These are phyloP conservation scores for Cossypha heuglini DNA, from an alignment of 2,797 vertebrate genomes.

Conservation along the genomic window DNA sequence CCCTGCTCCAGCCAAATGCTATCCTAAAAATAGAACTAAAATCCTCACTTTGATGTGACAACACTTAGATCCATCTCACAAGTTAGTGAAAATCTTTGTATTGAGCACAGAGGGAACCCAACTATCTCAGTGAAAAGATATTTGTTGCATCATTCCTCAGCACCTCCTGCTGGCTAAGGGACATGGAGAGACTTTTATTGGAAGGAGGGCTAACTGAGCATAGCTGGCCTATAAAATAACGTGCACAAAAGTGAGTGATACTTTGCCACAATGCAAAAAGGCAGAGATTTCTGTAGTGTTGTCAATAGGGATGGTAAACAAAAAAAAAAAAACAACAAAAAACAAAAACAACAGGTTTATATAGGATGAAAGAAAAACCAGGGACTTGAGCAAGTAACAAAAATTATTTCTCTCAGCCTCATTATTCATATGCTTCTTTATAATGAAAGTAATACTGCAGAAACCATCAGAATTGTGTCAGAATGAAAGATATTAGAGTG, in stretches of 20 bases:
- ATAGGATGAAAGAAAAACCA: not conserved
- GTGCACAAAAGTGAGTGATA: not conserved
- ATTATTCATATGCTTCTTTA: not conserved
- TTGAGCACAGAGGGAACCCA: not conserved
- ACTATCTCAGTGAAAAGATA: not conserved
- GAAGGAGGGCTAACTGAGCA: not conserved
- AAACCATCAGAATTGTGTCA: not conserved
- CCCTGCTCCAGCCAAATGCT: not conserved
- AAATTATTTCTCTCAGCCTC: not conserved
- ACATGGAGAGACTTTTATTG: not conserved
- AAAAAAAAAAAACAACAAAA: not conserved
- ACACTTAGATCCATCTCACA: not conserved
- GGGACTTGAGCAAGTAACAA: not conserved
- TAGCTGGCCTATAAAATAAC: not conserved
- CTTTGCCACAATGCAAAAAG: not conserved
- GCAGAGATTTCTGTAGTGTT: not conserved
- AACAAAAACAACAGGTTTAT: not conserved
- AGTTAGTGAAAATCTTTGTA: not conserved
- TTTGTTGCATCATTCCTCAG: conserved; percentile 2
- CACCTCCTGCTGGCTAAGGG: not conserved
- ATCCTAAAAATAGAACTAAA: conserved; percentile 20
- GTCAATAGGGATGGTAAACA: not conserved
- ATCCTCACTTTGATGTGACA: not conserved
- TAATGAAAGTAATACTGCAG: not conserved
- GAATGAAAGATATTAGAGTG: not conserved